Base-by-base conservation (phyloP, 2,113 vertebrate genomes). In the Lethenteron camtschaticum region DNA sequence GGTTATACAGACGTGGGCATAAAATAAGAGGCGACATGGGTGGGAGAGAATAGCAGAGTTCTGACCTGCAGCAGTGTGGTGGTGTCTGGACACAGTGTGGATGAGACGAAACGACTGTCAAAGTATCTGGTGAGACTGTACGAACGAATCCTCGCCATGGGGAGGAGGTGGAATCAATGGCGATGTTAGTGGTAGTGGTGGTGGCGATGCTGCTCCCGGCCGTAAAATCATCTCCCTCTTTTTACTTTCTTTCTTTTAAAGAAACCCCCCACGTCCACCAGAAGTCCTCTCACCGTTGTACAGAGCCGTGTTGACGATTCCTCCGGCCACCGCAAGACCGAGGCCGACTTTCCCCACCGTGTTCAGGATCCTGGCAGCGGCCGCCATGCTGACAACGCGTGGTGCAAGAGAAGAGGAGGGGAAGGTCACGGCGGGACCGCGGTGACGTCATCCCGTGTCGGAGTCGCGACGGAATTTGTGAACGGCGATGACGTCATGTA, bases 281-380 rank as follows among this genome's bases (percentile, higher is more conserved):
- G 68, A n/a, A n/a, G 68, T 12, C 12, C 12, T 68, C 82, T 86
- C 75, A 95, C 94, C 91, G 2, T 95, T 96, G 76, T 87, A 99
- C 1, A 99, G 83, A 3, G 94, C 91, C 1, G 94, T 96, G 78
- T 95, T 96, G 16, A 89, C 86, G 1, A 95, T 84, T 11, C 94
- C 84, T 3, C 91, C 94, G 9, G 82, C 87, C 0, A 99, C 60
- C 0, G 90, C 91, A 71, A 96, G 71, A 14, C 85, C 90, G 76
- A 99, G 77, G 70, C 94, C 91, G 1, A 99, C 79, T 79, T 96
- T 99, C 69, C 94, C 94, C 16, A 96, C 81, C 4, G 84, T 81
- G 73, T 96, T 90, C 71, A 96, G 90, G 63, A 95, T 77, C 74
- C 86, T 89, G 14, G 88, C 85, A 10, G 69, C 63, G n/a, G 63